A percentile compares a stretch with the other conserved stretches of the same genome.
These are phyloP conservation scores for Halcyon leucocephala DNA, from an alignment of 2,797 vertebrate species.

Conservation along the genomic window DNA sequence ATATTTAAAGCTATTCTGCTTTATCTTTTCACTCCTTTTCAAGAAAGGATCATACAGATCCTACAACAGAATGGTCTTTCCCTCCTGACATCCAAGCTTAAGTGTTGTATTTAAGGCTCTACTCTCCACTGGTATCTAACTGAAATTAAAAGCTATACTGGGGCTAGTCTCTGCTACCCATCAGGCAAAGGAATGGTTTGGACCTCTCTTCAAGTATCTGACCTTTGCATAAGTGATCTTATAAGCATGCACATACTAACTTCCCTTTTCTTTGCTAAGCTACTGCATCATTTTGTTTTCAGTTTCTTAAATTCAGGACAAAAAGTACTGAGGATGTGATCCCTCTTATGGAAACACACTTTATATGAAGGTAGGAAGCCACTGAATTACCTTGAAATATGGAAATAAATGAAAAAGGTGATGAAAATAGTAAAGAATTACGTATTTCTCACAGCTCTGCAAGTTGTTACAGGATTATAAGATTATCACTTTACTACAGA, in stretches of 20 bases:
- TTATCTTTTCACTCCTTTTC: neutral
- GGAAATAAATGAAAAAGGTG: neutral
- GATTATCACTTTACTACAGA: neutral
- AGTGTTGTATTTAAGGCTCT: neutral
- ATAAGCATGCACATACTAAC: neutral
- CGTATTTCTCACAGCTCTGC: accelerated
- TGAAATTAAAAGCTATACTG: neutral
- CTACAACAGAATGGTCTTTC: neutral
- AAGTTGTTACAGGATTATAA: neutral
- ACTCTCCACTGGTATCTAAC: neutral
- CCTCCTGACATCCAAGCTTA: neutral
- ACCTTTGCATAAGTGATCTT: neutral
- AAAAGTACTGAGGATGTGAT: neutral
- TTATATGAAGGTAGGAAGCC: neutral
- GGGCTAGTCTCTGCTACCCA: neutral
- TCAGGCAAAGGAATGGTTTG: neutral
- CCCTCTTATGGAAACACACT: neutral
- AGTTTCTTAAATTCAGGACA: neutral
- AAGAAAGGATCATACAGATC: neutral
- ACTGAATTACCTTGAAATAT: neutral
- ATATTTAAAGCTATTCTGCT: neutral
- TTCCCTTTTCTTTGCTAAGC: neutral
- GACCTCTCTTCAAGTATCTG: neutral
- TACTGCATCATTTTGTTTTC: neutral
- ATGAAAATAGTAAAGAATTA: neutral